Percentiles rank a stretch among this genome's conserved stretches.
These are phyloP conservation scores for Pipistrellus pipistrellus DNA, from an alignment of 2,797 vertebrate genomes.

Conservation along the genomic window DNA sequence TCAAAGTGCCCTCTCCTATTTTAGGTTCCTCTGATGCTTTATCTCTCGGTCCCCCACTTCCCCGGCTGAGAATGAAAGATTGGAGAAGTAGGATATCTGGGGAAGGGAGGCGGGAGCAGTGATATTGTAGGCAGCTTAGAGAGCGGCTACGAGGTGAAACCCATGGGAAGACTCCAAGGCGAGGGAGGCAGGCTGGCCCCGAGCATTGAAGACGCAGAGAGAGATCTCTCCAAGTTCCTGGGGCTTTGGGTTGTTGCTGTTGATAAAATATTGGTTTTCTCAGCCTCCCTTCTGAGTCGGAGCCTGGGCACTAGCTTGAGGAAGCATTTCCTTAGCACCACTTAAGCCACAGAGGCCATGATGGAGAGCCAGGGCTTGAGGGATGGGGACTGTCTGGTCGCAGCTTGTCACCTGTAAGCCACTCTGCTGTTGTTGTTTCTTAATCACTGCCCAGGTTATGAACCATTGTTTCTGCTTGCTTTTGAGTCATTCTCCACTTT, in stretches of 20 bases:
- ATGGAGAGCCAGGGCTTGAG: not conserved
- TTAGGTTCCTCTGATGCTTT: not conserved
- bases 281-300: not conserved
- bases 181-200: not conserved
- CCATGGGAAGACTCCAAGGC: not conserved
- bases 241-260: no score
- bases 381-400: not conserved
- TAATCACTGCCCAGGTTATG: slow-evolving; percentile 31
- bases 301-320: not conserved
- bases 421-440: not conserved
- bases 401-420: not conserved
- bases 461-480: slow-evolving; percentile 47
- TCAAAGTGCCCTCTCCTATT: not conserved
- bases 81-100: not conserved
- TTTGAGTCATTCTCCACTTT: not conserved
- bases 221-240: not conserved
- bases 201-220: rapidly evolving
- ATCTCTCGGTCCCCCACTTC: not conserved
- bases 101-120: rapidly evolving
- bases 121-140: rapidly evolving
- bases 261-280: not conserved
- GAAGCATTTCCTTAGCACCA: not conserved
- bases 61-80: not conserved
- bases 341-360: not conserved
- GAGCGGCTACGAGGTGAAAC: not conserved